Conservation (phyloP, 2,888 invertebrate genomes). For the Amiota minor region DNA sequence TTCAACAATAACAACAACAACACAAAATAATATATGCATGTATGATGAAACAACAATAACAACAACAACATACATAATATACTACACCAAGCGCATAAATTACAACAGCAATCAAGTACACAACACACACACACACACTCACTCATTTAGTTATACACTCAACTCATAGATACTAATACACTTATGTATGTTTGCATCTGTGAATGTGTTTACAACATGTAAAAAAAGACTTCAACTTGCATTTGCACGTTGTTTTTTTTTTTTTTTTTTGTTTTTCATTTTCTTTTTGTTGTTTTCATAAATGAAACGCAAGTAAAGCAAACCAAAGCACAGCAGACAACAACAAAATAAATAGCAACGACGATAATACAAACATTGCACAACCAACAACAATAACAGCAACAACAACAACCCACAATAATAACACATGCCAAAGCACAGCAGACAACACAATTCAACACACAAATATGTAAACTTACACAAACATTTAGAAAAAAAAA, state of each 20-base stretch:
- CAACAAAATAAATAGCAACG: neutral
- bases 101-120: slow-evolving; percentile 11
- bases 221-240: neutral
- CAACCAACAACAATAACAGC: slow-evolving; percentile 1
- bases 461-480: no score
- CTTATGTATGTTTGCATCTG: slow-evolving; percentile 3
- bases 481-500: no score
- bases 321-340: neutral
- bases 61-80: neutral
- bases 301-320: no score
- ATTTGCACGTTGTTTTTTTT: slow-evolving; percentile 10
- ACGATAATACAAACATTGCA: neutral
- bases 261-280: neutral
- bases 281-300: no score
- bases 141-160: neutral
- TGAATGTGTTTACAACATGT: no score
- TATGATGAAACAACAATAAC: slow-evolving; percentile 12
- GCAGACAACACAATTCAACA: no score
- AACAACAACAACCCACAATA: no score
- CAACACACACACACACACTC: neutral
- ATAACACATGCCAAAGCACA: no score
- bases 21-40: neutral
- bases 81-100: slow-evolving; percentile 6
- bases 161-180: slow-evolving; percentile 24
- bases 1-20: neutral